These are phyloP conservation scores for Ceriagrion tenellum DNA, from an alignment of 2,888 invertebrate species.

Conservation along the genomic window DNA sequence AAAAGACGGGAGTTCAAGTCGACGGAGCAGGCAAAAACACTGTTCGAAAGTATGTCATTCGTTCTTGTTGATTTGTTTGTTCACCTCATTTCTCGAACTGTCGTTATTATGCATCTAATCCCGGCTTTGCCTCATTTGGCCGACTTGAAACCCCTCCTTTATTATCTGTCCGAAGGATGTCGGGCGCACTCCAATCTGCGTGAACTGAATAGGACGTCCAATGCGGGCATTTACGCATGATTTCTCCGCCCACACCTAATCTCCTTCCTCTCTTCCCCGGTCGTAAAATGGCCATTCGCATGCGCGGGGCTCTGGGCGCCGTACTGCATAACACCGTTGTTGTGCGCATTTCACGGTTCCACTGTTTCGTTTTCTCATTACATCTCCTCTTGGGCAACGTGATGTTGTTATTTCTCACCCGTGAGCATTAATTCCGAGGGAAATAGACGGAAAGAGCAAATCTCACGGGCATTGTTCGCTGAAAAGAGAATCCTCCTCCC, in stretches of 20 bases:
- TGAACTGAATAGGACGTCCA: neutral
- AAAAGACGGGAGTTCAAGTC: too few species aligned
- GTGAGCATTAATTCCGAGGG: neutral
- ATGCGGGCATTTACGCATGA: neutral
- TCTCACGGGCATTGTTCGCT: neutral
- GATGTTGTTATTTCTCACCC: neutral
- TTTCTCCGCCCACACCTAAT: neutral
- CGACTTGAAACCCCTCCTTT: too few species aligned
- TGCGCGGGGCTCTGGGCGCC: neutral
- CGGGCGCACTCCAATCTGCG: too few species aligned
- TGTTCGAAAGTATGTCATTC: too few species aligned
- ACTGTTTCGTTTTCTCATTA: neutral
- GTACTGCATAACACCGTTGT: too few species aligned
- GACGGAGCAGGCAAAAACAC: too few species aligned
- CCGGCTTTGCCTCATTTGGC: too few species aligned
- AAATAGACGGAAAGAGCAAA: neutral
- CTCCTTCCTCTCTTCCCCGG: neutral
- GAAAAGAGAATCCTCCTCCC: too few species aligned
- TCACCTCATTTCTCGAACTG: too few species aligned
- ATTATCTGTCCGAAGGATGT: too few species aligned
- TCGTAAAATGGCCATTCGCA: neutral
- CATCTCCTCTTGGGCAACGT: neutral
- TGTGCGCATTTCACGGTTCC: neutral
- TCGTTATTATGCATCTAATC: too few species aligned
- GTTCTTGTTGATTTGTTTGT: too few species aligned